phyloP scores from a whole-genome alignment of 2,888 invertebrate species.

The Biston stratarius region DNA sequence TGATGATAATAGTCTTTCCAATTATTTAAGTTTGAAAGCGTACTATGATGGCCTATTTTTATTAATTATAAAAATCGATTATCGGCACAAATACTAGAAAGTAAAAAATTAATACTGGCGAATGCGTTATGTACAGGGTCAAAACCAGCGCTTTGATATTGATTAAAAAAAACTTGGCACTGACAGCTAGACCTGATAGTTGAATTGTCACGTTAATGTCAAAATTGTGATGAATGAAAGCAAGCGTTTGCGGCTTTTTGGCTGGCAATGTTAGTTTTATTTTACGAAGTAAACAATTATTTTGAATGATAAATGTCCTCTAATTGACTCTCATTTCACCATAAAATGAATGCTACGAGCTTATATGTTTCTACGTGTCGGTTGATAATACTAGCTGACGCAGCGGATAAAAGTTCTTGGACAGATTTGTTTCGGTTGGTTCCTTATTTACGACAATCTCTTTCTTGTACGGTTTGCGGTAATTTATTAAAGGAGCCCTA shows the following conservation, averaged over 20 bases:
- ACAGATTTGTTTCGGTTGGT: slow-evolving; percentile 93
- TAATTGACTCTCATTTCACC: slow-evolving; percentile 58
- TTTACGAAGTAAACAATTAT: slow-evolving; percentile 73
- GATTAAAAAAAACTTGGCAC: slow-evolving; percentile 28
- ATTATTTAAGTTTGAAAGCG: no score
- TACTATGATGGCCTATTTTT: no score
- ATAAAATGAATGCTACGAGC: slow-evolving; percentile 92
- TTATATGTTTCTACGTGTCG: slow-evolving; percentile 94
- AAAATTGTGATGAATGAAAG: slow-evolving; percentile 53
- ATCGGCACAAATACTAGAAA: no score
- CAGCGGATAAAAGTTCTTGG: slow-evolving; percentile 90
- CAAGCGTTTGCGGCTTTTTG: slow-evolving; percentile 81
- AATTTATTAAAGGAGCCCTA: slow-evolving; percentile 93
- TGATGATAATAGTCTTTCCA: no score
- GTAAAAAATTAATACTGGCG: no score
- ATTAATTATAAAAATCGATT: no score
- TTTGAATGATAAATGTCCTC: slow-evolving; percentile 58
- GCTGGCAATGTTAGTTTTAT: slow-evolving; percentile 54
- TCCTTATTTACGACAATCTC: slow-evolving; percentile 93
- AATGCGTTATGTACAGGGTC: no score
- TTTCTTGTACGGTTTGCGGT: slow-evolving; percentile 96
- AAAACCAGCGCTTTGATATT: slow-evolving; percentile 1
- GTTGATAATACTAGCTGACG: slow-evolving; percentile 91
- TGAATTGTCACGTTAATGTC: slow-evolving; percentile 26
- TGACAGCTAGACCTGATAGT: slow-evolving; percentile 15